Evolutionary conservation across 2,113 vertebrate species (phyloP), one percentile per base, ranked within the genome.

Genomic region (Tyrannus savana): DNA sequence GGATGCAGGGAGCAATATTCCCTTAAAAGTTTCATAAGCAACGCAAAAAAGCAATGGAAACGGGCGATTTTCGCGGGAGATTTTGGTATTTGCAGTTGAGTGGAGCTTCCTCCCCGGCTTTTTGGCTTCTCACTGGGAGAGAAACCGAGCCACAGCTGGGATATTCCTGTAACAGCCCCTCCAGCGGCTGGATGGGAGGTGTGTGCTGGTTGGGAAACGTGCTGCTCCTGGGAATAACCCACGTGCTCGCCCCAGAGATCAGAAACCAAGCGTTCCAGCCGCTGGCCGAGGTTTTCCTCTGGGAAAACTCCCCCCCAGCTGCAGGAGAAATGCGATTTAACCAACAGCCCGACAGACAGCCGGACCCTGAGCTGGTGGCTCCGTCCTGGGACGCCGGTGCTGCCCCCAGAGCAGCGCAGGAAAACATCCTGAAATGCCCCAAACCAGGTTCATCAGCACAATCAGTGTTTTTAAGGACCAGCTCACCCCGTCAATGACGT

Each of bases 1-100:
- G 76, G 27, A 5, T 1, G 41, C n/a, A 7, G 62, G 69, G n/a
- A 93, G 35, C 39, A 2, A 1, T 5, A 4, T 12, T n/a, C 73
- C 73, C 42, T 67, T 8, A 7, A 27, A 2, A 17, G 22, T 42
- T 56, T 46, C 7, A 31, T 0, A 2, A 50, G 44, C 6, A 0
- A 1, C 2, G 1, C 0, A 0, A 5, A 14, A 14, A 7, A 13
- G 60, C 13, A 10, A 3, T 1, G 44, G 88, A 7, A 69, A 7
- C 3, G 2, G 49, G 41, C 64, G 19, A 25, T 41, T 47, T 84
- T 37, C 7, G 35, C 0, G 0, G 73, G 19, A 60, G 84, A 27
- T 84, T 76, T 25, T 49, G 37, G 56, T 6, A 16, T 41, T 84
- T 4, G 64, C 41, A 28, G 13, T 6, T 2, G 39, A 75, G 53